Evolutionary conservation across 2,113 vertebrate species (phyloP), one percentile per base, ranked within the genome.

Genomic region (Varanus komodoensis): DNA sequence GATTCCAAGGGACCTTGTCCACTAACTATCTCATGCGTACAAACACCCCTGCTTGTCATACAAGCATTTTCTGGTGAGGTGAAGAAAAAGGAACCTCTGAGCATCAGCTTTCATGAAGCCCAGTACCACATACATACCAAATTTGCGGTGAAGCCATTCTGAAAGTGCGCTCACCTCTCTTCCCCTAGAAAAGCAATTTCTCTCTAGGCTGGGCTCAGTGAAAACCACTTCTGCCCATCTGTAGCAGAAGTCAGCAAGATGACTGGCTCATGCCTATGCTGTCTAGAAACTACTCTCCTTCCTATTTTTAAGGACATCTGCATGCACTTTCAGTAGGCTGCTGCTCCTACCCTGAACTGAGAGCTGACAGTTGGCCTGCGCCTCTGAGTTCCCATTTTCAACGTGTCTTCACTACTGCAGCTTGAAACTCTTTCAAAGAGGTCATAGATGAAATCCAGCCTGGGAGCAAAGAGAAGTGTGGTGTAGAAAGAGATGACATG

Each of bases 331-430:
- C n/a, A 4, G 2, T 19, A 44, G 54, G 82, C 44, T 78, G 73
- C 48, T 54, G 48, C 44, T 89, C 89, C 48, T 96, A 99, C 98
- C 97, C 98, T 97, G 97, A 99, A 99, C 96, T 99, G 98, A 34
- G 98, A 99, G 95, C 98, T 99, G 98, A 99, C 98, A 9, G 98
- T 99, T 27, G 98, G 98, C 93, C 98, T 98, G 92, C 98, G 98
- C 91, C 98, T 97, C 92, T 98, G 98, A 12, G 98, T 99, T 91
- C 98, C 98, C 98, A 98, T 98, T 96, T 99, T 99, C 32, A 99
- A 89, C 0, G 98, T 98, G 92, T 98, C 98, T 1, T 98, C 98
- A 86, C 96, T 97, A 67, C 89, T 97, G 84, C 98, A 97, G 95
- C 98, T 98, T 50, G 97, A 98, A 74, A 99, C 98, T 67, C 94